These are phyloP conservation scores for Epsilonema sp. DNA, from an alignment of 2,888 invertebrate genomes.

Conservation along the genomic window DNA sequence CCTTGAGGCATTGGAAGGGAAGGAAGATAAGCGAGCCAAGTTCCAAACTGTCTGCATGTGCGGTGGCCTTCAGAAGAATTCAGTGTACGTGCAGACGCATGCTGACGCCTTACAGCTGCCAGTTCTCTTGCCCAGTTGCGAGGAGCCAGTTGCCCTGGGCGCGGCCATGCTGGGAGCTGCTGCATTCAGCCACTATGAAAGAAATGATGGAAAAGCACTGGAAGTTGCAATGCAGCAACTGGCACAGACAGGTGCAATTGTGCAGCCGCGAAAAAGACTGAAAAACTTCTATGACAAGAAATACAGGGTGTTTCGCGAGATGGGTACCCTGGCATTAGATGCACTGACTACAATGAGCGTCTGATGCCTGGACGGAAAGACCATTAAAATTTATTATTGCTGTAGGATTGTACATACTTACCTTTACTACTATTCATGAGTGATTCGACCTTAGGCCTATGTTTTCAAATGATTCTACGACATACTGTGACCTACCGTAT, in stretches of 20 bases:
- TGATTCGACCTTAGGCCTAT: too few relatives aligned
- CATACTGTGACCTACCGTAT: too few relatives aligned
- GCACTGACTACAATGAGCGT: too few relatives aligned
- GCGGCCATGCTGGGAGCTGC: slow-evolving; percentile 29
- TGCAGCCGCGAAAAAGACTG: not conserved
- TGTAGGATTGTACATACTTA: too few relatives aligned
- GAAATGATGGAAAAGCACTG: too few relatives aligned
- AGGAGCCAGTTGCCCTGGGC: slow-evolving; percentile 27
- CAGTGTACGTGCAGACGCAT: slow-evolving; percentile 27
- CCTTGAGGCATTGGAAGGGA: slow-evolving; percentile 13
- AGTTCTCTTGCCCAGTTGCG: slow-evolving; percentile 26
- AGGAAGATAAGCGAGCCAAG: slow-evolving; percentile 7
- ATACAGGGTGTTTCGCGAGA: not conserved
- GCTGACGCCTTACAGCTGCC: slow-evolving; percentile 29
- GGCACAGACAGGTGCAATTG: not conserved
- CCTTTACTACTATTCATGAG: too few relatives aligned
- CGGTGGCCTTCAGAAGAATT: slow-evolving; percentile 30
- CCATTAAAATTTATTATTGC: too few relatives aligned
- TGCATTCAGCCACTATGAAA: too few relatives aligned
- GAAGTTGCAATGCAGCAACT: not conserved
- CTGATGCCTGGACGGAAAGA: too few relatives aligned
- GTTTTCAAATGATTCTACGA: too few relatives aligned
- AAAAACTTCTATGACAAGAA: not conserved
- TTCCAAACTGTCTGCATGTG: slow-evolving; percentile 26
- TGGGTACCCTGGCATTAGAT: too few relatives aligned